Evolutionary conservation across 1,140 invertebrate genomes (phyloP).

Genomic region (Megalopta genalis): DNA sequence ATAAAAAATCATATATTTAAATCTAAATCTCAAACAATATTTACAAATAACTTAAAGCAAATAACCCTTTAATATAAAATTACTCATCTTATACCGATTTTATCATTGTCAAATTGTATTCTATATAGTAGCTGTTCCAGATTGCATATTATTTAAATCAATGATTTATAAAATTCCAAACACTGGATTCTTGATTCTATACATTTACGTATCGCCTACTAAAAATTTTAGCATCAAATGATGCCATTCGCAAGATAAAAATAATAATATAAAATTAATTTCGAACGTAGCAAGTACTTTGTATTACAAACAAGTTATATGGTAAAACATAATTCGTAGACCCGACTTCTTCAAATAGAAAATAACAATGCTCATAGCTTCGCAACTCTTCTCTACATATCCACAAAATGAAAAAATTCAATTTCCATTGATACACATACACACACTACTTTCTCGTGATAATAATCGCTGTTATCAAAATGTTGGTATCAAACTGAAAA

Average conservation of each 20-base stretch:
- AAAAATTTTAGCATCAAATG: background rate
- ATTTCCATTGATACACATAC: background rate
- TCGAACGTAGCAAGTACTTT: constrained; percentile 2
- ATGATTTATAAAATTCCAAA: background rate
- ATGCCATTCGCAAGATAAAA: background rate
- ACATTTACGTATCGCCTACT: background rate
- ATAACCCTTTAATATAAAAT: constrained; percentile 6
- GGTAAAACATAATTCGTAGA: constrained; percentile 12
- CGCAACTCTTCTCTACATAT: constrained; percentile 1
- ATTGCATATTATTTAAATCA: background rate
- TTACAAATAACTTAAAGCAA: constrained; percentile 32
- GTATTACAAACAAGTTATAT: constrained; percentile 24
- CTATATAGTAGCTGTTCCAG: background rate
- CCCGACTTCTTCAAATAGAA: background rate
- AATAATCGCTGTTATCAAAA: background rate
- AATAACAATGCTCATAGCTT: background rate
- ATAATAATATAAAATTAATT: constrained; percentile 5
- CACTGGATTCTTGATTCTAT: background rate
- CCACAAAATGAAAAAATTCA: background rate
- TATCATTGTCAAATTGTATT: background rate
- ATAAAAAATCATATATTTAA: constrained; percentile 5
- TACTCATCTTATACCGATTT: background rate
- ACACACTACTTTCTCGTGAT: background rate
- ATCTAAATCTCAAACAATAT: constrained; percentile 12
- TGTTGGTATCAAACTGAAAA: background rate